phyloP scores from a whole-genome alignment of 2,113 vertebrate species.

The Crotalus tigris region DNA sequence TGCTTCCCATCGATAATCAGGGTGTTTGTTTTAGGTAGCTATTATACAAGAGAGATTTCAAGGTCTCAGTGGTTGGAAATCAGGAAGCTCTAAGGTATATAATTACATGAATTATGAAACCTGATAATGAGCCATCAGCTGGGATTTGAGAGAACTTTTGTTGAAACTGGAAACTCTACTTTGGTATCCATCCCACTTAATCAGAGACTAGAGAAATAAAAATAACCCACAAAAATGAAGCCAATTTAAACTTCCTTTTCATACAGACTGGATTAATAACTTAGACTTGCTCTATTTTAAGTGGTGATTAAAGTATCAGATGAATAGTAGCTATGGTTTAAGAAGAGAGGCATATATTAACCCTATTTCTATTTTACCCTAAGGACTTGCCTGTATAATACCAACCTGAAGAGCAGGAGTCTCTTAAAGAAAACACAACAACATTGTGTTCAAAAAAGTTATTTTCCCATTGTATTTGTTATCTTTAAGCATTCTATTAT shows the following conservation, averaged over 20 bases:
- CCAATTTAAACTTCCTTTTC: not conserved
- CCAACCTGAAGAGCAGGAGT: not conserved
- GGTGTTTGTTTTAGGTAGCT: not conserved
- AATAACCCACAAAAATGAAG: not conserved
- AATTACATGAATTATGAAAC: constrained; percentile 27
- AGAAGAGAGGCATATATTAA: not conserved
- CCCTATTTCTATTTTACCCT: not conserved
- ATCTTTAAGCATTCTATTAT: not conserved
- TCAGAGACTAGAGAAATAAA: not conserved
- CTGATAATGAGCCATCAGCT: constrained; percentile 16
- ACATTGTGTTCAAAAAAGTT: not conserved
- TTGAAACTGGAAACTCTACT: constrained; percentile 27
- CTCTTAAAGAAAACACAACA: not conserved
- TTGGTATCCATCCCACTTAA: constrained; percentile 27
- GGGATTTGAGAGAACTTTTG: not conserved
- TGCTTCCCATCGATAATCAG: not conserved
- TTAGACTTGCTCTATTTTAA: not conserved
- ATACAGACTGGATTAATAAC: not conserved
- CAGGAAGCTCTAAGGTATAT: fast-evolving
- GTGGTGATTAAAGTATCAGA: constrained; percentile 4
- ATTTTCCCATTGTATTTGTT: not conserved
- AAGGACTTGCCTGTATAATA: not conserved
- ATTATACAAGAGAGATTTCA: not conserved
- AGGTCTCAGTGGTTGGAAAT: not conserved
- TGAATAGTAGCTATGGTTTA: not conserved